Conservation (phyloP, 2,113 vertebrate genomes). For the Lagenorhynchus albirostris region DNA sequence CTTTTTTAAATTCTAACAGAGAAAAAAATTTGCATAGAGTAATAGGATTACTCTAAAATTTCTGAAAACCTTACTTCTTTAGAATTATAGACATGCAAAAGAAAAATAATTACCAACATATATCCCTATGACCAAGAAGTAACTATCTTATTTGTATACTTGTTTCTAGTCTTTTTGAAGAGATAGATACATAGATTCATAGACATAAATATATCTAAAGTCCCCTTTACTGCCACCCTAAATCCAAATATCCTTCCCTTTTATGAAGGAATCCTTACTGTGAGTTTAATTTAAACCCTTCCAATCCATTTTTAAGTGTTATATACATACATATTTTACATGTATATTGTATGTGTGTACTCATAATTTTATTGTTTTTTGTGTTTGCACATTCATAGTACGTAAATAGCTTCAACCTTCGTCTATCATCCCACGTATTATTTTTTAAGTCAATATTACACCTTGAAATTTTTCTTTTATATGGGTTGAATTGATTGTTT, state of each 20-base stretch:
- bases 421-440: background rate
- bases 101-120: background rate
- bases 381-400: background rate
- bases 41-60: background rate
- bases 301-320: background rate
- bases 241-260: background rate
- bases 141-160: background rate
- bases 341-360: background rate
- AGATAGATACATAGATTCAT: background rate
- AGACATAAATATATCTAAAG: background rate
- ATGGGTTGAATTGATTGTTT: background rate
- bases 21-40: background rate
- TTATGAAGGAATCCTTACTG: background rate
- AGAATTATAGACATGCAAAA: background rate
- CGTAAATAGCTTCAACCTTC: background rate
- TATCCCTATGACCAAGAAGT: background rate
- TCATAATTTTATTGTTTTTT: background rate
- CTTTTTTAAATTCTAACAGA: background rate
- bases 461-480: background rate
- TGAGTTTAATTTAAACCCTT: background rate
- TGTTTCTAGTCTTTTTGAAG: background rate
- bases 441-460: background rate
- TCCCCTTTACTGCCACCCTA: background rate
- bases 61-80: background rate
- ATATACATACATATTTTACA: background rate